Percentiles rank a stretch among this genome's conserved stretches.
phyloP scores from a whole-genome alignment of 2,113 vertebrate species.

The Hippocampus abdominalis region DNA sequence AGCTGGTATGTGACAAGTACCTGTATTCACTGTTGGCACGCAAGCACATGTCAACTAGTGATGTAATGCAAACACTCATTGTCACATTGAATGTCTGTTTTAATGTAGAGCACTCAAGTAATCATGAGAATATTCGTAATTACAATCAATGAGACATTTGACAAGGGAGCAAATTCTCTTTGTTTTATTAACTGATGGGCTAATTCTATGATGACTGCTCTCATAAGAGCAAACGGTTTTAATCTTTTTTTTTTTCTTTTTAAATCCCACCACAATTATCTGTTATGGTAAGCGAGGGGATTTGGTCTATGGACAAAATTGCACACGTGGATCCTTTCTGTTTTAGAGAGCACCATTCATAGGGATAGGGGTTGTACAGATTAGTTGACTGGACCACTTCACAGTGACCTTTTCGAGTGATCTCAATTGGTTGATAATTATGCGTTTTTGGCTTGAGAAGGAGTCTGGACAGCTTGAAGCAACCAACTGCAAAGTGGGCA shows the following conservation, averaged over 20 bases:
- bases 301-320: neutral
- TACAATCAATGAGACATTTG: neutral
- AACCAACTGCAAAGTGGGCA: too few relatives aligned
- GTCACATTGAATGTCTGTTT: neutral
- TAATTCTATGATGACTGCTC: constrained; percentile 16
- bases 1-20: too few relatives aligned
- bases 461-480: too few relatives aligned
- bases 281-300: constrained; percentile 20
- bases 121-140: neutral
- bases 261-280: constrained; percentile 31
- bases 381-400: neutral
- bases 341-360: constrained; percentile 18
- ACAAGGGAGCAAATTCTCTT: neutral
- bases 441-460: too few relatives aligned
- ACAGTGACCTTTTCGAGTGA: neutral
- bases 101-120: neutral
- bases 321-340: constrained; percentile 15
- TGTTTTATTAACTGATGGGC: neutral
- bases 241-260: constrained; percentile 10
- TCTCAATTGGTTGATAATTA: too few relatives aligned
- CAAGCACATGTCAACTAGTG: neutral
- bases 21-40: too few relatives aligned
- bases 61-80: neutral
- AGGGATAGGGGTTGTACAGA: neutral
- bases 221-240: constrained; percentile 33